A percentile compares a stretch with the other conserved stretches of the same genome.
These are phyloP conservation scores for Rhinoptilus africanus DNA, from an alignment of 2,113 vertebrate species.

Conservation along the genomic window DNA sequence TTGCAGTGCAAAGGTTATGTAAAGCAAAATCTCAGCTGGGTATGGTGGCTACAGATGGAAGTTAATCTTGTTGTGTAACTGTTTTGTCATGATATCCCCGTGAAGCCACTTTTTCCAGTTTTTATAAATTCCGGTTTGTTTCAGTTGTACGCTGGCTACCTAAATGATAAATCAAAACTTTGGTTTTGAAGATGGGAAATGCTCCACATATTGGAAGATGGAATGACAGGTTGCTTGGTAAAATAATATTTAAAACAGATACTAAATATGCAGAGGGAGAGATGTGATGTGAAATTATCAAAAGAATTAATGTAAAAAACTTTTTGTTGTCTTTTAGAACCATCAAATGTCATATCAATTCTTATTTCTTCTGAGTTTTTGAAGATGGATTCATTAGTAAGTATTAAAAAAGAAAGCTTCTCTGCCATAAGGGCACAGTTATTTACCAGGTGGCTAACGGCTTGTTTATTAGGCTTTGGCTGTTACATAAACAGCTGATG, in stretches of 20 bases:
- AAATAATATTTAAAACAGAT: background rate
- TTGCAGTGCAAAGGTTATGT: background rate
- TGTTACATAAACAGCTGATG: background rate
- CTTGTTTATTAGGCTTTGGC: background rate
- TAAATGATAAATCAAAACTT: background rate
- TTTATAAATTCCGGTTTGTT: background rate
- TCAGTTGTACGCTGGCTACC: background rate
- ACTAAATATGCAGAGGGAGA: background rate
- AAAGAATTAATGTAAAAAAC: background rate
- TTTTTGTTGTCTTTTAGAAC: slow-evolving; percentile 83
- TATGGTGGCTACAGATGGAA: background rate
- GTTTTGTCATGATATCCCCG: background rate
- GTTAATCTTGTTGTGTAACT: background rate
- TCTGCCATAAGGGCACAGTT: background rate
- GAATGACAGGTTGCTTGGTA: background rate
- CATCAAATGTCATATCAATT: slow-evolving; percentile 98
- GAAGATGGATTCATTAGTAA: slow-evolving; percentile 99
- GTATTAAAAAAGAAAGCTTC: slow-evolving; percentile 68
- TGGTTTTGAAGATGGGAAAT: background rate
- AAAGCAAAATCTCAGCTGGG: background rate
- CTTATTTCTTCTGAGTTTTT: slow-evolving; percentile 99
- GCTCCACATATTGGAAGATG: background rate
- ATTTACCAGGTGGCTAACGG: background rate
- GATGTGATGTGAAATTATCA: background rate
- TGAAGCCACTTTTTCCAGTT: background rate